A percentile compares a stretch with the other conserved stretches of the same genome.
Evolutionary conservation across 2,797 vertebrate genomes (phyloP).

Genomic region (Chloroceryle amazona): DNA sequence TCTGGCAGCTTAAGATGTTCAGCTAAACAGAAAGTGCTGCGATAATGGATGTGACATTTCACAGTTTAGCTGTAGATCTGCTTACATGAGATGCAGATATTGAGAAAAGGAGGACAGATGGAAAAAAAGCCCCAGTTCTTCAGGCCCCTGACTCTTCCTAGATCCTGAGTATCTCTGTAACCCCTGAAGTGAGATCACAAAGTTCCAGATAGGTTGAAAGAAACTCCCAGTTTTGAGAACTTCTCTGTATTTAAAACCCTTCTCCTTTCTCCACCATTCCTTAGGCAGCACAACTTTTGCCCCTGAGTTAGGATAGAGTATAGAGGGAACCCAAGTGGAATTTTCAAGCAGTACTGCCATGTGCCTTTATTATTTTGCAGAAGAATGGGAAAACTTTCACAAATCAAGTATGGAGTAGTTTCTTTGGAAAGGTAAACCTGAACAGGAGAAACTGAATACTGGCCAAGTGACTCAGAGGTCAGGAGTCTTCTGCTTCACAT

Average conservation of each 20-base stretch:
- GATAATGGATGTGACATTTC: conserved; percentile 27
- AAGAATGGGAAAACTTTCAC: not conserved
- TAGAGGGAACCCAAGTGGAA: not conserved
- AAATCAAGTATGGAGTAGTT: not conserved
- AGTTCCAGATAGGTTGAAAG: not conserved
- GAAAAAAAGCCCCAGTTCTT: not conserved
- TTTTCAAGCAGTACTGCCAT: not conserved
- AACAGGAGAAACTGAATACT: not conserved
- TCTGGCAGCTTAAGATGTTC: conserved; percentile 26
- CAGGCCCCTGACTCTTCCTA: not conserved
- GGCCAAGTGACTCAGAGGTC: not conserved
- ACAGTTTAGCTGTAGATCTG: conserved; percentile 11
- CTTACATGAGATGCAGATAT: not conserved
- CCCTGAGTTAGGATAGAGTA: not conserved
- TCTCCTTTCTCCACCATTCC: not conserved
- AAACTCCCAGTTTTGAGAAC: not conserved
- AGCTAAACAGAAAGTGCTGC: not conserved
- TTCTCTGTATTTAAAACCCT: not conserved
- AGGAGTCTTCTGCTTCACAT: not conserved
- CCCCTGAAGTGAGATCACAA: not conserved
- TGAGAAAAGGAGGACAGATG: conserved; percentile 37
- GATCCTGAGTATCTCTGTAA: not conserved
- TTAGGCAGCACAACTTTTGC: not conserved
- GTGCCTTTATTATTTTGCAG: not conserved
- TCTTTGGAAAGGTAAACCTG: not conserved